These are phyloP conservation scores for Bathynomus jamesi DNA, from an alignment of 1,140 invertebrate genomes.

Conservation along the genomic window DNA sequence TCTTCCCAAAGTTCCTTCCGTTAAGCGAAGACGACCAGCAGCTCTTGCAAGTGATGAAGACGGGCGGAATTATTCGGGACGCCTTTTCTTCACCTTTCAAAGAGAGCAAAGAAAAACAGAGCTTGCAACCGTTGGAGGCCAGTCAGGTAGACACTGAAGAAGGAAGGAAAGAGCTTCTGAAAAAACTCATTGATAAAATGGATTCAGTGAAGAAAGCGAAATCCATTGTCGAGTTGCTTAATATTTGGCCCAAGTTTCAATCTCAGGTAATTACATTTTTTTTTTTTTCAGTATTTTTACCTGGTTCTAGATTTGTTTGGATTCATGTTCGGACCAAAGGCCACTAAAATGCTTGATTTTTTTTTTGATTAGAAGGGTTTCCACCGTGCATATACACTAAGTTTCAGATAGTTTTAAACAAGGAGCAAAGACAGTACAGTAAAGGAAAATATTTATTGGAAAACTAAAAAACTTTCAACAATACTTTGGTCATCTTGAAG, in stretches of 20 bases:
- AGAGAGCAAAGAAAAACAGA: neutral
- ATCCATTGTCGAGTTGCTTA: neutral
- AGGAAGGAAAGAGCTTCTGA: neutral
- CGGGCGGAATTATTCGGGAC: neutral
- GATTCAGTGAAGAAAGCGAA: neutral
- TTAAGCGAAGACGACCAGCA: neutral
- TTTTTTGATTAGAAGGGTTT: too few relatives aligned
- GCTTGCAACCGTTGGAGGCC: neutral
- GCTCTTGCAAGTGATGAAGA: neutral
- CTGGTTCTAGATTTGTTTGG: neutral
- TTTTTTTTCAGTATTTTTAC: too few relatives aligned
- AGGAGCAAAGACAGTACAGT: too few relatives aligned
- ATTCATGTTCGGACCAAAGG: too few relatives aligned
- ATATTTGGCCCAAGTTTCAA: neutral
- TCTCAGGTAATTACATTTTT: neutral
- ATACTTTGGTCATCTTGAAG: too few relatives aligned
- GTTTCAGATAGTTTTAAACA: too few relatives aligned
- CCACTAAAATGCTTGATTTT: too few relatives aligned
- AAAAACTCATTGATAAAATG: neutral
- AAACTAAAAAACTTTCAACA: too few relatives aligned
- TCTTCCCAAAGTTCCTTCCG: neutral
- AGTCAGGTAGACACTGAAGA: neutral
- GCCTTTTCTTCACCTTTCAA: neutral
- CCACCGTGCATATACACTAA: too few relatives aligned
- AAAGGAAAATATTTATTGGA: too few relatives aligned